A percentile compares a stretch with the other conserved stretches of the same genome.
These are phyloP conservation scores for Syrista parreyssii DNA, from an alignment of 2,888 invertebrate species.

Conservation along the genomic window DNA sequence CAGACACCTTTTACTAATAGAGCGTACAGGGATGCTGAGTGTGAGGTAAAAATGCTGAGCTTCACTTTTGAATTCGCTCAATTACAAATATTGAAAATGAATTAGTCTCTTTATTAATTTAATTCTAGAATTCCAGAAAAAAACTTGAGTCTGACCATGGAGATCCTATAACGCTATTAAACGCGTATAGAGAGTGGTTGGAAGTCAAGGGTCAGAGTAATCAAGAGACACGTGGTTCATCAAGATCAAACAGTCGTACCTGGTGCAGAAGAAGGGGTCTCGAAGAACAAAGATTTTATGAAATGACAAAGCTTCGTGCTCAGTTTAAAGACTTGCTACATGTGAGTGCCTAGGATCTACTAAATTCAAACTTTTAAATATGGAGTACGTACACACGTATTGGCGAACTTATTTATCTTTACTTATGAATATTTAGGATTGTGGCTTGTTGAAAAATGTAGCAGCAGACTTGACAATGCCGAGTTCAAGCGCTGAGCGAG, in stretches of 20 bases:
- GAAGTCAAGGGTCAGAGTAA: constrained; percentile 75
- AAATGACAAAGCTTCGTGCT: constrained; percentile 90
- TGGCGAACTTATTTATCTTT: constrained; percentile 8
- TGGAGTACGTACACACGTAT: constrained; percentile 10
- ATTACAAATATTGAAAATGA: background rate
- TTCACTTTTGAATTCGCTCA: background rate
- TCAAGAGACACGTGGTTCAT: constrained; percentile 49
- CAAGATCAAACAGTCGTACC: constrained; percentile 66
- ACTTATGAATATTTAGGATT: constrained; percentile 67
- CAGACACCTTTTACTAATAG: constrained; percentile 93
- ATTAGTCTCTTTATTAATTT: constrained; percentile 7
- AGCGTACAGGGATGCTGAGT: constrained; percentile 86
- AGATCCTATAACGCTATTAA: constrained; percentile 91
- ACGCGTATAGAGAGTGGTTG: constrained; percentile 90
- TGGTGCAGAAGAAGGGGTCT: constrained; percentile 93
- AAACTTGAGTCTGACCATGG: constrained; percentile 94
- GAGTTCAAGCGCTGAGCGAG: constrained; percentile 79
- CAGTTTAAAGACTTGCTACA: constrained; percentile 88
- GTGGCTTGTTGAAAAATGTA: constrained; percentile 70
- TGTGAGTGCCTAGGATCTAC: constrained; percentile 63
- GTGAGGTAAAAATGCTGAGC: constrained; percentile 72
- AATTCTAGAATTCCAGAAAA: constrained; percentile 74
- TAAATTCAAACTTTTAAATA: constrained; percentile 53
- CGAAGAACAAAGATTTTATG: constrained; percentile 97
- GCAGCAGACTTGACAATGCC: constrained; percentile 58